Percentiles rank a stretch among this genome's conserved stretches.
Evolutionary conservation across 1,140 invertebrate genomes (phyloP).

Genomic region (Drosophila neocordata): DNA sequence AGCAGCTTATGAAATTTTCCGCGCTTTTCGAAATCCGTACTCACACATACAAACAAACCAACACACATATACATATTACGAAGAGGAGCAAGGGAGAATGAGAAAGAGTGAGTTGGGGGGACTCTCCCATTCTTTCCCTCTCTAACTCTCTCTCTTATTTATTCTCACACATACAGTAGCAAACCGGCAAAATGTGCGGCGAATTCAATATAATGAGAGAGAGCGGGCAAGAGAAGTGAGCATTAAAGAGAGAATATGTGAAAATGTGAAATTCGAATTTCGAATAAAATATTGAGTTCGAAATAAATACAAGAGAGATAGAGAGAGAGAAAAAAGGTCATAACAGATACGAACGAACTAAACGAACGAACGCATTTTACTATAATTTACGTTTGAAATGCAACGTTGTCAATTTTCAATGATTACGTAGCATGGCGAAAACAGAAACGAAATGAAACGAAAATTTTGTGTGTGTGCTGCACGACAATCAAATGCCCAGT

Average conservation of each 20-base stretch:
- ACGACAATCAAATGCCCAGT: neutral
- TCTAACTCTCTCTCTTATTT: constrained; percentile 22
- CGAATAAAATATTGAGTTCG: constrained; percentile 78
- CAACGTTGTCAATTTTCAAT: constrained; percentile 63
- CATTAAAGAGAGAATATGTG: neutral
- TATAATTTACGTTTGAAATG: constrained; percentile 61
- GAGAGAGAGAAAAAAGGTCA: constrained; percentile 48
- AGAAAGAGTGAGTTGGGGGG: too few species aligned
- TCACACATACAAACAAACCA: constrained; percentile 17
- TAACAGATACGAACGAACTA: constrained; percentile 38
- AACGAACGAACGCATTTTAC: constrained; percentile 42
- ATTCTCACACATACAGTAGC: constrained; percentile 31
- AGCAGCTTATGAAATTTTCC: constrained; percentile 72
- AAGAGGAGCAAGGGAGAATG: neutral
- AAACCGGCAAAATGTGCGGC: constrained; percentile 54
- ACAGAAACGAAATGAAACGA: constrained; percentile 47
- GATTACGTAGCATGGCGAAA: constrained; percentile 76
- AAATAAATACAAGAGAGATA: constrained; percentile 31
- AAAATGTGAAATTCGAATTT: constrained; percentile 61
- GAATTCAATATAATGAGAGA: constrained; percentile 46
- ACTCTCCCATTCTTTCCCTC: constrained; percentile 15
- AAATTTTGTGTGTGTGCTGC: neutral
- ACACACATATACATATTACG: neutral
- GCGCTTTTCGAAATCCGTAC: constrained; percentile 69
- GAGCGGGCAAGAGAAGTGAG: neutral